Evolutionary conservation across 2,888 invertebrate species (phyloP).

Genomic region (Cordilura impudica): DNA sequence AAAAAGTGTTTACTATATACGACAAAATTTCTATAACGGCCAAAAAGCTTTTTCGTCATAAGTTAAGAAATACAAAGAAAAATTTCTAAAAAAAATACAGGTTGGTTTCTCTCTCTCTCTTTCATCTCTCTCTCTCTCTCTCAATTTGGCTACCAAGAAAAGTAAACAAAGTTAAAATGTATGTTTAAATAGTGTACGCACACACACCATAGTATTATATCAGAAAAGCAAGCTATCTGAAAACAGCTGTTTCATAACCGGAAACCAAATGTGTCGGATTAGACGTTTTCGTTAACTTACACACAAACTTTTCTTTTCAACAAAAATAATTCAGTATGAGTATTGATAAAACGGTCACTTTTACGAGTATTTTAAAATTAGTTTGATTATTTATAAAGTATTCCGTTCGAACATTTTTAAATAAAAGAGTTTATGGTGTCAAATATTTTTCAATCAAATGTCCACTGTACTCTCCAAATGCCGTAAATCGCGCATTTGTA

Average conservation of each 20-base stretch:
- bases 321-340: slow-evolving; percentile 17
- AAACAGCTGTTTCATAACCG: slow-evolving; percentile 59
- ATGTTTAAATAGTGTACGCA: not conserved
- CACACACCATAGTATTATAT: not conserved
- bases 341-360: no score
- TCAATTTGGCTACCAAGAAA: no score
- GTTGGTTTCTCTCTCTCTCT: not conserved
- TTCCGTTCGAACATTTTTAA: no score
- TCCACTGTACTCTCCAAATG: no score
- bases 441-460: no score
- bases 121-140: not conserved
- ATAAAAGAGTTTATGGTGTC: no score
- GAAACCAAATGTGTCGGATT: slow-evolving; percentile 50
- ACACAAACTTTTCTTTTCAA: not conserved
- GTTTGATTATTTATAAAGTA: no score
- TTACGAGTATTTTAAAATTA: no score
- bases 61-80: slow-evolving; percentile 16
- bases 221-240: not conserved
- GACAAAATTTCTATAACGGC: no score
- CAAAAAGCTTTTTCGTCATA: no score
- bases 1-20: no score
- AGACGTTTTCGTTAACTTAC: slow-evolving; percentile 26
- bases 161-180: not conserved
- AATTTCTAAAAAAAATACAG: slow-evolving; percentile 14
- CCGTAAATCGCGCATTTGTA: no score